Percentiles rank a stretch among this genome's conserved stretches.
Conservation (phyloP, 2,797 vertebrate genomes). For the Pelodytes ibericus region DNA sequence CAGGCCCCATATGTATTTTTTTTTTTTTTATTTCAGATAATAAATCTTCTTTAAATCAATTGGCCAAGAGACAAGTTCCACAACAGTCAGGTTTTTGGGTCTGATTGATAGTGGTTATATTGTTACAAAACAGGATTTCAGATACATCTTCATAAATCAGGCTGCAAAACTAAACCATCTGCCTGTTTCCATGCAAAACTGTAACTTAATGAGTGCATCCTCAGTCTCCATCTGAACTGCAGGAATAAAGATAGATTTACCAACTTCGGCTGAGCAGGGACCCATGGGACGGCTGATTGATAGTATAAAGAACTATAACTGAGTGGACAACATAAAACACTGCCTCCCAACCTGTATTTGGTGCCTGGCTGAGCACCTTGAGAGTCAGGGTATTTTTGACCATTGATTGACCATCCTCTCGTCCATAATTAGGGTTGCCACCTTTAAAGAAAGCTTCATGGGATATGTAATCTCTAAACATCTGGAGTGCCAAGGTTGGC, state of each 20-base stretch:
- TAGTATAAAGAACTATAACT: no score
- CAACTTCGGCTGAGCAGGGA: background rate
- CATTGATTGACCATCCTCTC: no score
- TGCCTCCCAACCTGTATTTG: no score
- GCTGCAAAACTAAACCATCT: conserved; percentile 19
- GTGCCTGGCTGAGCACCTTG: no score
- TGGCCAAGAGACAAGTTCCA: conserved; percentile 5
- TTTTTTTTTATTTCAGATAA: conserved; percentile 28
- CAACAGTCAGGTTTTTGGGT: background rate
- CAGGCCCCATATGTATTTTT: conserved; percentile 12
- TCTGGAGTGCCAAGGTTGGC: no score
- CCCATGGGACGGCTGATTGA: background rate
- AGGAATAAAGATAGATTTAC: background rate
- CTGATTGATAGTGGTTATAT: conserved; percentile 31
- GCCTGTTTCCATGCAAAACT: conserved; percentile 13
- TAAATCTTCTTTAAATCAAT: conserved; percentile 48
- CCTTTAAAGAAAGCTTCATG: no score
- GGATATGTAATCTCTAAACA: no score
- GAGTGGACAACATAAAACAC: no score
- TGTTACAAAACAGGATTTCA: conserved; percentile 16
- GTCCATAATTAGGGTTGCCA: no score
- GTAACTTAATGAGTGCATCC: background rate
- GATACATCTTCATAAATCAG: conserved; percentile 34
- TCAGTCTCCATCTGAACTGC: background rate
- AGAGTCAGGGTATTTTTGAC: no score